Conservation (phyloP, 2,797 vertebrate species). For the Chromobotia macracanthus region DNA sequence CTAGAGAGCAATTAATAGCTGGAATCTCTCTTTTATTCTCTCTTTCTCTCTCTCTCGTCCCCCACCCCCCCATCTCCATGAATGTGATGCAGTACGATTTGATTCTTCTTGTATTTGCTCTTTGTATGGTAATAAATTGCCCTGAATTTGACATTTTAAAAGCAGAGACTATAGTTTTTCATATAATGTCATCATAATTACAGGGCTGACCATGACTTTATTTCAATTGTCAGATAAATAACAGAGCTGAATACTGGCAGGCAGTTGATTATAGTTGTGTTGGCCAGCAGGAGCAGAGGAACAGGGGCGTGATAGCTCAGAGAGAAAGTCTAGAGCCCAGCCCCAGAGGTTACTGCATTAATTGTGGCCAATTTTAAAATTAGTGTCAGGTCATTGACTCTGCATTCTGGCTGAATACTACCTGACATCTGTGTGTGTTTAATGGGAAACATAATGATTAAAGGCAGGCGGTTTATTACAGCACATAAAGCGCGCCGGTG, state of each 20-base stretch:
- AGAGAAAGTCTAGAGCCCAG: constrained; percentile 23
- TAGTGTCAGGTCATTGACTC: constrained; percentile 44
- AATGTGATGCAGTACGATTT: background rate
- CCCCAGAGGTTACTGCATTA: constrained; percentile 48
- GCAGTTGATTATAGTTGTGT: constrained; percentile 52
- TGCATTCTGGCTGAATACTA: background rate
- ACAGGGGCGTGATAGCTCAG: background rate
- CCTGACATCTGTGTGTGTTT: background rate
- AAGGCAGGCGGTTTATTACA: constrained; percentile 5
- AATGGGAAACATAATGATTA: constrained; percentile 4
- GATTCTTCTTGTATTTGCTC: constrained; percentile 1
- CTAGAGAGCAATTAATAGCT: too few species aligned
- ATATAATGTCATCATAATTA: constrained; percentile 58
- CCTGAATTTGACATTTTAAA: constrained; percentile 52
- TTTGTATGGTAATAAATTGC: constrained; percentile 39
- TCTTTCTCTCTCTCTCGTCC: too few species aligned
- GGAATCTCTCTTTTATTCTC: background rate
- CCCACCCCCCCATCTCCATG: too few species aligned
- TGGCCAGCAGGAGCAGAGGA: constrained; percentile 9
- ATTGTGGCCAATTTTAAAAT: constrained; percentile 51
- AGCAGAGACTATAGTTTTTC: constrained; percentile 51
- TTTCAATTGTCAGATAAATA: constrained; percentile 58
- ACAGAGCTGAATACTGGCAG: constrained; percentile 38
- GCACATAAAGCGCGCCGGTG: background rate
- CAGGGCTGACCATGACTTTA: constrained; percentile 50